Evolutionary conservation across 2,113 vertebrate genomes (phyloP), one percentile per base, ranked within the genome.

Genomic region (Carassius gibelio): DNA sequence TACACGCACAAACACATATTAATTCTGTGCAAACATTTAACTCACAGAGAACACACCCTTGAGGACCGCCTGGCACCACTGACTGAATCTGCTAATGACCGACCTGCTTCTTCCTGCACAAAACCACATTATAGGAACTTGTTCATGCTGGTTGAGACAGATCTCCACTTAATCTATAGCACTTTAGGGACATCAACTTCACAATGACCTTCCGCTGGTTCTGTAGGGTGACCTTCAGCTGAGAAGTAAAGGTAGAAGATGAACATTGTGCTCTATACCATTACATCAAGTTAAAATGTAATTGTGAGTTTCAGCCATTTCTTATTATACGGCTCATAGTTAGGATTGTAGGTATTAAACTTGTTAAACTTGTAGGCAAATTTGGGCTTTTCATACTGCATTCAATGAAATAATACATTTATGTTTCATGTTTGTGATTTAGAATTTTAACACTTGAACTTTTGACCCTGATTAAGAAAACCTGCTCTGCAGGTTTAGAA

Each of bases 1-100:
- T 77, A 74, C 82, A 84, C 82, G 66, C 52, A 87, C 75, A 87
- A 75, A 78, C 80, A 52, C 62, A 82, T 68, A 81, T 68, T 82
- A 82, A 82, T 68, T 82, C 80, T 82, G 66, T 69, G 30, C 66
- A 82, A 82, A 82, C 80, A 82, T 57, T 82, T 38, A 42, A 66
- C 57, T 66, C 61, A 26, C 17, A 19, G 23, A 66, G 78, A 14
- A 80, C 80, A 71, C 66, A 82, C 80, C 80, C 80, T 9, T 71
- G 80, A 36, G 30, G 64, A 48, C 78, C 78, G 78, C 59, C 78
- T 55, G 80, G 62, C 80, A 82, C 80, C 64, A 71, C 48, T 52
- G 45, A 81, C 61, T 66, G 64, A 82, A 69, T 55, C 66, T 69
- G 64, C 64, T 82, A 55, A 71, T 82, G 80, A 82, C 45, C 45